phyloP scores from a whole-genome alignment of 1,140 invertebrate genomes.

The Zaprionus ghesquierei region DNA sequence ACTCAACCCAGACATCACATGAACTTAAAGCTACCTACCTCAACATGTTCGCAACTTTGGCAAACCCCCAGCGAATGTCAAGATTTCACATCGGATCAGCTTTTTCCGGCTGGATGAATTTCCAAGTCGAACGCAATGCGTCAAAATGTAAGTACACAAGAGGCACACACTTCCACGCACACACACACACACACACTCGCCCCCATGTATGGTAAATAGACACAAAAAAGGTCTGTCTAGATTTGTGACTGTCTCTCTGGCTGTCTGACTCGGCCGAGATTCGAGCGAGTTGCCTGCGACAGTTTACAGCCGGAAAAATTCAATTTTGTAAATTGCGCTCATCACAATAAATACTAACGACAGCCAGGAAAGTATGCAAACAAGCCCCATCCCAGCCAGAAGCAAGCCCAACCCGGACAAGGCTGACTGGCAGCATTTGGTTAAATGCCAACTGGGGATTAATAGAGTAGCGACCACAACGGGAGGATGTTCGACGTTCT shows the following conservation, averaged over 20 bases:
- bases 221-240: not conserved
- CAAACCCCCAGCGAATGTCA: not conserved
- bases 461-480: constrained; percentile 41
- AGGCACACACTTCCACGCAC: not conserved
- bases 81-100: not conserved
- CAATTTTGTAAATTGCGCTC: constrained; percentile 44
- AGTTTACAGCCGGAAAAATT: constrained; percentile 27
- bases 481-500: constrained; percentile 30
- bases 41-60: not conserved
- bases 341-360: constrained; percentile 35
- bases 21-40: not conserved
- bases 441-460: constrained; percentile 59
- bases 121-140: not conserved
- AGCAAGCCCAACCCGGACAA: not conserved
- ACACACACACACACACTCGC: not conserved
- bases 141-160: not conserved
- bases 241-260: not conserved
- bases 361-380: constrained; percentile 2
- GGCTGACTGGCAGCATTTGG: constrained; percentile 41
- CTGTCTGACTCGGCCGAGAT: not conserved
- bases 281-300: constrained; percentile 2
- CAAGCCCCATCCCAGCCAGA: not conserved
- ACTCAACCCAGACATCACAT: no score
- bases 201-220: not conserved
- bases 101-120: not conserved